Evolutionary conservation across 2,113 vertebrate genomes (phyloP), one percentile per base, ranked within the genome.

Genomic region (Oncorhynchus clarkii): DNA sequence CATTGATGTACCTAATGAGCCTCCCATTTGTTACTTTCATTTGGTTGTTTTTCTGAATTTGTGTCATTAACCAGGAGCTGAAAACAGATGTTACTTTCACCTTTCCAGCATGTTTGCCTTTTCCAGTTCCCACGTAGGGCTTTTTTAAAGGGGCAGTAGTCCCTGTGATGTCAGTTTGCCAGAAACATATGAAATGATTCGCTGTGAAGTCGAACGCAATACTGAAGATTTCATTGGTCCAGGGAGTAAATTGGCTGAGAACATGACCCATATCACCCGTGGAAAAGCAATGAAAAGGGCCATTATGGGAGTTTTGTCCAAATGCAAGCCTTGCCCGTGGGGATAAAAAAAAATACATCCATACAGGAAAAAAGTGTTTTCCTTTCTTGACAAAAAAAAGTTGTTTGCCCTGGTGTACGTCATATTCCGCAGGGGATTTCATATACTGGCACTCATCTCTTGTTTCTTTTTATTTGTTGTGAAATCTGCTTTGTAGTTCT

Each of bases 211-310:
- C 94, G 96, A 95, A 93, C 94, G 96, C 94, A 95, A 94, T 94
- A 92, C 95, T 93, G 96, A 98, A 96, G 96, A 97, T 93, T 95
- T 96, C 96, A 97, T 96, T 97, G 97, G 94, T 95, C 96, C 94
- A 96, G 95, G 95, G 95, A 96, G 95, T 95, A 96, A 95, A 95
- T 98, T 98, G 93, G 95, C 96, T 96, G 95, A 95, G 94, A 96
- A 95, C 94, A 91, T 96, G 95, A 95, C 93, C 93, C 96, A 94
- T 92, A 93, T 94, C 95, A 95, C 91, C 96, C 92, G 95, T 95
- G 93, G 94, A 93, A 92, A 96, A 95, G 94, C 95, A 95, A 95
- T 96, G 91, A 95, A 95, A 95, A 95, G 97, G 95, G 94, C 95
- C 94, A 93, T 95, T 93, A 94, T 94, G 94, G 96, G 94, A 90